These are phyloP conservation scores for Brenthis ino DNA, from an alignment of 2,888 invertebrate genomes.

Conservation along the genomic window DNA sequence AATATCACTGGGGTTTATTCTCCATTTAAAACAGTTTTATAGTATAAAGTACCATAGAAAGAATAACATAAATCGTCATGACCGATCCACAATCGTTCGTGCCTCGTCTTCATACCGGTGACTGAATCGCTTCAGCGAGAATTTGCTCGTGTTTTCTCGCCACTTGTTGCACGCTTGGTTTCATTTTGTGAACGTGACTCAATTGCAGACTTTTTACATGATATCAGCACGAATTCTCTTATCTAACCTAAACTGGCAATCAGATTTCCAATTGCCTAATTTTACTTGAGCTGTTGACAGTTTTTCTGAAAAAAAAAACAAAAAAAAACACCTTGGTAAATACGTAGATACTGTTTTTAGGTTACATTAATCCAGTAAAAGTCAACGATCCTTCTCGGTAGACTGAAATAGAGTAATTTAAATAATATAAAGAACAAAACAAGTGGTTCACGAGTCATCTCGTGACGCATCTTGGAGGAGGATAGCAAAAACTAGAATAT, in stretches of 20 bases:
- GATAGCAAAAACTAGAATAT: conserved; percentile 18
- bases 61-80: conserved; percentile 49
- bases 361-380: conserved; percentile 3
- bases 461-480: conserved; percentile 14
- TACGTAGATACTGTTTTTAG: neutral
- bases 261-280: conserved; percentile 65
- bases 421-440: conserved; percentile 18
- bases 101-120: conserved; percentile 37
- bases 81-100: conserved; percentile 23
- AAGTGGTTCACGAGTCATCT: conserved; percentile 29
- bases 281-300: conserved; percentile 45
- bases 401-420: conserved; percentile 42
- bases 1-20: conserved; percentile 46
- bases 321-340: neutral
- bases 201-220: conserved; percentile 61
- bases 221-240: conserved; percentile 55
- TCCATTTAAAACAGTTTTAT: conserved; percentile 44
- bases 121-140: conserved; percentile 47
- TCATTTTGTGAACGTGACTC: conserved; percentile 62
- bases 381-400: conserved; percentile 48
- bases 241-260: conserved; percentile 64
- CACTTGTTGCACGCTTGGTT: conserved; percentile 69
- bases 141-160: conserved; percentile 57
- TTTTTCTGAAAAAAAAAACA: neutral
- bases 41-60: conserved; percentile 43